Base-by-base conservation (phyloP, 1,140 invertebrate species). In the Trichogramma pretiosum region DNA sequence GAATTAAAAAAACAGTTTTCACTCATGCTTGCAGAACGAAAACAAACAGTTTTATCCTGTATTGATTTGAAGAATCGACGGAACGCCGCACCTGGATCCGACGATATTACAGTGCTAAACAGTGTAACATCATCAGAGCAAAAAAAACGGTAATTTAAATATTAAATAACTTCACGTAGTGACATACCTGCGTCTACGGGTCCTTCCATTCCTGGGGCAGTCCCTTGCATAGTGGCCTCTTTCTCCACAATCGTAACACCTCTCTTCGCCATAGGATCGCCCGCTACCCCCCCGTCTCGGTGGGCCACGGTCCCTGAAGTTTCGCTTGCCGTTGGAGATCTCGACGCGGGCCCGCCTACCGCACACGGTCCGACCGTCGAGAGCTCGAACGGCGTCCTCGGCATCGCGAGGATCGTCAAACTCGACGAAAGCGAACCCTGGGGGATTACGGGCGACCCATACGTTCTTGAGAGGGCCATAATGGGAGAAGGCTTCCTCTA, bases 381-480 rank as follows among this genome's bases (percentile, higher is more conserved):
- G 60, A 18, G 77, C 81, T 61, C 82, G 77, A 24, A 93, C 86
- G 13, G 92, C 88, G 74, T 98, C 93, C 64, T 93, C 90, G 7
- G 93, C 93, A 73, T 97, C 93, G 50, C 85, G 68, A 1, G 83
- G 75, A 65, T 86, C 84, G 73, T 97, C 93, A 73, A 93, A 97
- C 69, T 96, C 92, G 14, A 97, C 87, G 74, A 97, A 97, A 11
- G 92, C 93, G 75, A 97, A 97, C 26, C 93, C 84, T 34, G 87
- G 87, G 9, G 88, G 88, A 68, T 95, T 94, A 57, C 91, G 76
- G 1, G 92, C 93, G 3, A 96, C 89, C 92, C 90, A 96, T 16
- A 97, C 91, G 74, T 91, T 95, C 54, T 85, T 81, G 52, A 98
- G 72, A 22, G 88, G 85, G 4, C 95, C 95, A 69, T 96, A 98